phyloP scores from a whole-genome alignment of 2,888 invertebrate species.

The Orthosia gothica region DNA sequence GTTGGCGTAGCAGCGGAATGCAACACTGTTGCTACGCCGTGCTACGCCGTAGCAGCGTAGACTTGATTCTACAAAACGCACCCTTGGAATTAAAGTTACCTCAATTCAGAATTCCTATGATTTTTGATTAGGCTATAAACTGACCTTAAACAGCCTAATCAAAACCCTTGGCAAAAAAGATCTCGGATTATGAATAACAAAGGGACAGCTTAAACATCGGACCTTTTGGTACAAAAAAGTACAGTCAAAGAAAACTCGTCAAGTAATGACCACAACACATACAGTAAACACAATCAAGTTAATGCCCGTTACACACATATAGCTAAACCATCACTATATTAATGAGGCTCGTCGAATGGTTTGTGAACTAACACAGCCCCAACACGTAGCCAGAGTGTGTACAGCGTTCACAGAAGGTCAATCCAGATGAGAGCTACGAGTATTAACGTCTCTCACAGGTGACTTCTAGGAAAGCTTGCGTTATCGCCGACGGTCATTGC shows the following conservation, averaged over 20 bases:
- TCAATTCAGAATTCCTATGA: too few species aligned
- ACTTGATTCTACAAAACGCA: not conserved
- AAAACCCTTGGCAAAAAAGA: not conserved
- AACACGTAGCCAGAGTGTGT: not conserved
- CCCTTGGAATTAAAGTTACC: too few species aligned
- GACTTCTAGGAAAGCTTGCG: too few species aligned
- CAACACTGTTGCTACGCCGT: slow-evolving; percentile 3
- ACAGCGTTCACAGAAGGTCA: slow-evolving; percentile 12
- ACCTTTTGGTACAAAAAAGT: too few species aligned
- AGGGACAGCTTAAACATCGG: too few species aligned
- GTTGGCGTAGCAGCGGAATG: slow-evolving; percentile 2
- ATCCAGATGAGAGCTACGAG: too few species aligned
- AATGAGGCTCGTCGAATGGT: slow-evolving; percentile 48
- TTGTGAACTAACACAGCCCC: slow-evolving; percentile 36
- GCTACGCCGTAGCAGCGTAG: slow-evolving; percentile 27
- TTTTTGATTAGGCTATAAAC: too few species aligned
- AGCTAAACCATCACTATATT: slow-evolving; percentile 45
- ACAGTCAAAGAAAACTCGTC: not conserved
- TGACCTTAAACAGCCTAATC: too few species aligned
- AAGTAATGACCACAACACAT: slow-evolving; percentile 31
- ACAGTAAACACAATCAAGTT: not conserved
- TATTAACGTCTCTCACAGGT: too few species aligned
- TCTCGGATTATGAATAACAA: not conserved
- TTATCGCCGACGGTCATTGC: too few species aligned
- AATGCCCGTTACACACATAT: slow-evolving; percentile 12